phyloP scores from a whole-genome alignment of 2,113 vertebrate genomes.

The Microcebus tavaratra region DNA sequence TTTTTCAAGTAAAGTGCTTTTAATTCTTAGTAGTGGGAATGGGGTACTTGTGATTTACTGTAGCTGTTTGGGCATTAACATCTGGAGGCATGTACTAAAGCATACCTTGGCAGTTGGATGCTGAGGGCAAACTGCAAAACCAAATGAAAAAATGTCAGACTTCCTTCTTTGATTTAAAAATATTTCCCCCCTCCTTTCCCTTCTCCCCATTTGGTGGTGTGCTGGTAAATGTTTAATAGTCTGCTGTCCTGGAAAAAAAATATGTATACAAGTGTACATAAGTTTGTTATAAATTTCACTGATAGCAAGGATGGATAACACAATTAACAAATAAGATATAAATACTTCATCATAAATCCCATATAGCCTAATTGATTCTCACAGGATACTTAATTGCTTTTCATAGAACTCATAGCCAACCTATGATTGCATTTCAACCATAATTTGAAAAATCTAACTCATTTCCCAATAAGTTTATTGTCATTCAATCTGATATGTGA shows the following conservation, averaged over 20 bases:
- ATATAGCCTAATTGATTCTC: background rate
- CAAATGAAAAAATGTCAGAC: background rate
- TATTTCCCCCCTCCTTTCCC: background rate
- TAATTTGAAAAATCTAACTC: background rate
- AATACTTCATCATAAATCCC: background rate
- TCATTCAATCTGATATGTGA: background rate
- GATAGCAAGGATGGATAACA: background rate
- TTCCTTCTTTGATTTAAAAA: background rate
- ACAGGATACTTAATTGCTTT: background rate
- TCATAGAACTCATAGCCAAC: background rate
- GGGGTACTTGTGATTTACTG: background rate
- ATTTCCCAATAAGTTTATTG: background rate
- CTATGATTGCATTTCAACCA: background rate
- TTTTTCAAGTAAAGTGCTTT: constrained; percentile 71
- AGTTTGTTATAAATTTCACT: constrained; percentile 1
- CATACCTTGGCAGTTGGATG: background rate
- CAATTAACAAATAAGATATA: constrained; percentile 22
- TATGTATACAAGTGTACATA: background rate
- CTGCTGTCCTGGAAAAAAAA: background rate
- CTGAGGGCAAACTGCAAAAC: background rate
- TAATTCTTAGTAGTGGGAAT: constrained; percentile 61
- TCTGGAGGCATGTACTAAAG: background rate
- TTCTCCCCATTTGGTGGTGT: background rate
- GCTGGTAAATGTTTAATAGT: background rate
- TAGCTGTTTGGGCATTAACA: background rate